phyloP scores from a whole-genome alignment of 2,888 invertebrate genomes.

The Hermaeophaga mercurialis region DNA sequence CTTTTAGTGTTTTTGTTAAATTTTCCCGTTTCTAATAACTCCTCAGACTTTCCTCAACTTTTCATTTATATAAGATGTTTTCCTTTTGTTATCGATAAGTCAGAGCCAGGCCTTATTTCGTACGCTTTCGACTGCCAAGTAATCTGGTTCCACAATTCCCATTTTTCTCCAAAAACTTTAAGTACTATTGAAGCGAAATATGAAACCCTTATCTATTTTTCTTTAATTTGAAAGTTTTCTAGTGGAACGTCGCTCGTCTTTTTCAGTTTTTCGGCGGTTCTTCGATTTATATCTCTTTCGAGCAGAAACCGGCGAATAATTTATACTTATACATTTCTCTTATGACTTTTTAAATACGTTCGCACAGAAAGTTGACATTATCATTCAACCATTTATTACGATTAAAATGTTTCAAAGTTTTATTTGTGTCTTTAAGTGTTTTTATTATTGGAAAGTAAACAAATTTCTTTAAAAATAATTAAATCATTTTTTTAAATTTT shows the following conservation, averaged over 20 bases:
- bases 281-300: conserved; percentile 28
- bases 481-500: too few relatives aligned
- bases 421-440: too few relatives aligned
- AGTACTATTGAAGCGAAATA: conserved; percentile 27
- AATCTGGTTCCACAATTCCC: conserved; percentile 3
- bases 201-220: conserved; percentile 29
- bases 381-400: too few relatives aligned
- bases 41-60: conserved; percentile 2
- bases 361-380: too few relatives aligned
- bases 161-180: neutral
- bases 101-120: conserved; percentile 1
- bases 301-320: conserved; percentile 16
- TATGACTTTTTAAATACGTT: too few relatives aligned
- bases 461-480: too few relatives aligned
- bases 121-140: conserved; percentile 7
- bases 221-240: conserved; percentile 29
- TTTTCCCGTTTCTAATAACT: neutral
- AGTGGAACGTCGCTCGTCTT: conserved; percentile 12
- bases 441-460: too few relatives aligned
- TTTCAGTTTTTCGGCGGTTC: conserved; percentile 8
- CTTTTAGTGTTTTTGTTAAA: neutral
- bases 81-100: conserved; percentile 15
- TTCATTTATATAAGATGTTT: conserved; percentile 12
- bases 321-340: conserved; percentile 18
- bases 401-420: too few relatives aligned